Base-by-base conservation (phyloP, 2,113 vertebrate species). In the Thinocorus orbignyianus region DNA sequence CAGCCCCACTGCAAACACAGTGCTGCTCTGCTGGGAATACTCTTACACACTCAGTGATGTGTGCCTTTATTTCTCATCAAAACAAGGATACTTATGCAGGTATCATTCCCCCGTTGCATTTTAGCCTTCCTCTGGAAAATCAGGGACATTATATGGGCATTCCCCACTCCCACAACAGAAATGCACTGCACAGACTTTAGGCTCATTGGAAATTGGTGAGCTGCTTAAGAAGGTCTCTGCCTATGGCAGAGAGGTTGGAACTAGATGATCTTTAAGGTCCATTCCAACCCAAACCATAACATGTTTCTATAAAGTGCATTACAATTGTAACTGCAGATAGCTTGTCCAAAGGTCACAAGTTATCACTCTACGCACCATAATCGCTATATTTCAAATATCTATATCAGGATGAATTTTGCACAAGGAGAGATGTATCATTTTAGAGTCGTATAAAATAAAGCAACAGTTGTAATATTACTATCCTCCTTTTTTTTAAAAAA, bases 121-220 rank as follows among this genome's bases (percentile, higher is more conserved):
- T 51, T 24, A 93, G 60, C 35, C 20, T 66, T 49, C 7, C 66
- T 66, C 61, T 8, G 10, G 28, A 65, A 55, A 90, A 62, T 2
- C 2, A 5, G 11, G 0, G 0, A 20, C 6, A 4, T 12, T 61
- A 24, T 2, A 48, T 1, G 2, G 37, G 11, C 1, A 6, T 11
- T 77, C n/a, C 52, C 30, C 28, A 8, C n/a, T 58, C 60, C 33
- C 4, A 1, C 23, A 37, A 54, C 3, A 3, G 0, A 73, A 92
- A 74, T 4, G 13, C 58, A 55, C 41, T 0, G 0, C 51, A 22
- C 19, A 61, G 28, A 37, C 33, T 71, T 73, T 22, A 41, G 68
- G 69, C 49, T 79, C 74, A 54, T 9, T 64, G 76, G 71, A 80
- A 73, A 88, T 0, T 76, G 90, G 68, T 79, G 80, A 88, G 86